Conservation (phyloP, 2,113 vertebrate species). For the Lonchura striata region DNA sequence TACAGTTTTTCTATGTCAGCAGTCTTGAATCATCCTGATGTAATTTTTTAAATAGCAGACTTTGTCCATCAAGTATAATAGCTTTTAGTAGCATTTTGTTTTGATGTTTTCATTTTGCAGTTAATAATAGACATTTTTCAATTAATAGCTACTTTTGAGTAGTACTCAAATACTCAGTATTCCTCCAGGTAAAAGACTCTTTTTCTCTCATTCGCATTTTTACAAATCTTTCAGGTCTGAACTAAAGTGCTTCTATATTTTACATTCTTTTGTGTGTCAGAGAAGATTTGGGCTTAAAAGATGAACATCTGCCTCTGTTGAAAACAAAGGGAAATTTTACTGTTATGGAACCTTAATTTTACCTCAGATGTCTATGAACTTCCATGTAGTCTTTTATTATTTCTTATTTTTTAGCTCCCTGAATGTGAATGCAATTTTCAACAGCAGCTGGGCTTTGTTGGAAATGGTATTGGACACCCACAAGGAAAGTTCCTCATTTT, state of each 20-base stretch:
- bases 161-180: background rate
- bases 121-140: background rate
- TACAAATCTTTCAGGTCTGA: background rate
- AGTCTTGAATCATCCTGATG: background rate
- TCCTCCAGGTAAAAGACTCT: background rate
- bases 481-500: background rate
- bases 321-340: background rate
- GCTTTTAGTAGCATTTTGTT: background rate
- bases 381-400: background rate
- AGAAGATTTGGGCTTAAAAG: background rate
- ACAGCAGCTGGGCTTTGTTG: background rate
- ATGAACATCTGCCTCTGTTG: background rate
- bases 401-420: background rate
- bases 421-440: background rate
- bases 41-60: background rate
- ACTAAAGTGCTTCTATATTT: background rate
- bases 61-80: background rate
- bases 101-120: background rate
- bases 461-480: background rate
- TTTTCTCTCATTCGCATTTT: background rate
- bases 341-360: background rate
- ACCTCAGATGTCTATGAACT: background rate
- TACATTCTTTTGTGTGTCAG: background rate
- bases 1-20: background rate
- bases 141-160: background rate